Percentiles rank a stretch among this genome's conserved stretches.
These are phyloP conservation scores for Ethmia dodecea DNA, from an alignment of 2,888 invertebrate species.

Conservation along the genomic window DNA sequence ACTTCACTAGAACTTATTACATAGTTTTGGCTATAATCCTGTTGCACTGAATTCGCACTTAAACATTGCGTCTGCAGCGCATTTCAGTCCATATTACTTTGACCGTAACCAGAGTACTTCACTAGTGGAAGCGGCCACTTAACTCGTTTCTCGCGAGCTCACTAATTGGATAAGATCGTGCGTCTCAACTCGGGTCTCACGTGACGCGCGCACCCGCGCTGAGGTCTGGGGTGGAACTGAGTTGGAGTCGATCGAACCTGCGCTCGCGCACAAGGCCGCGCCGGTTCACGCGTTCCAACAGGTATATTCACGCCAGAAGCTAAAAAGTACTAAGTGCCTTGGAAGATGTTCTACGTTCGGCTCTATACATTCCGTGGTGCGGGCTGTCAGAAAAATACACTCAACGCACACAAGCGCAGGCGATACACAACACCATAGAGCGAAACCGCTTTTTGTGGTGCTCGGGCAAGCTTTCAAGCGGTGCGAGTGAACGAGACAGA, in stretches of 20 bases:
- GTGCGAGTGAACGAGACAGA: slow-evolving; percentile 57
- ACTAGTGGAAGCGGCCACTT: slow-evolving; percentile 71
- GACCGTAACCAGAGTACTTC: slow-evolving; percentile 46
- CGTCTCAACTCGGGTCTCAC: slow-evolving; percentile 45
- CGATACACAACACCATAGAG: slow-evolving; percentile 46
- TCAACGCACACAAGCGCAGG: slow-evolving; percentile 51
- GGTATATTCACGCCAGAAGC: slow-evolving; percentile 59
- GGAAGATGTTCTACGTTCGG: slow-evolving; percentile 41
- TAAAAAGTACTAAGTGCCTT: slow-evolving; percentile 57
- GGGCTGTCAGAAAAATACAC: slow-evolving; percentile 71
- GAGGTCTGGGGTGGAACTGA: slow-evolving; percentile 75
- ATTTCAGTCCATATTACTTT: slow-evolving; percentile 55
- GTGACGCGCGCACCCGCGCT: slow-evolving; percentile 61
- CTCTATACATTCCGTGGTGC: slow-evolving; percentile 43
- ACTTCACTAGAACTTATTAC: slow-evolving; percentile 60
- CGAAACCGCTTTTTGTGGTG: slow-evolving; percentile 73
- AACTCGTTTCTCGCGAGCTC: slow-evolving; percentile 73
- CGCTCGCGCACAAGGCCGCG: slow-evolving; percentile 80
- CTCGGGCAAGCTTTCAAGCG: slow-evolving; percentile 53
- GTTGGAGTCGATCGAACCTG: slow-evolving; percentile 70
- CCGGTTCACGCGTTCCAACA: slow-evolving; percentile 79
- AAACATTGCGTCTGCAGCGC: slow-evolving; percentile 45
- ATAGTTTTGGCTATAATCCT: slow-evolving; percentile 60
- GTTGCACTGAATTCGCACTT: slow-evolving; percentile 56
- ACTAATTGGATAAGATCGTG: slow-evolving; percentile 74